Evolutionary conservation across 2,888 invertebrate genomes (phyloP).

Genomic region (Axea sp.): DNA sequence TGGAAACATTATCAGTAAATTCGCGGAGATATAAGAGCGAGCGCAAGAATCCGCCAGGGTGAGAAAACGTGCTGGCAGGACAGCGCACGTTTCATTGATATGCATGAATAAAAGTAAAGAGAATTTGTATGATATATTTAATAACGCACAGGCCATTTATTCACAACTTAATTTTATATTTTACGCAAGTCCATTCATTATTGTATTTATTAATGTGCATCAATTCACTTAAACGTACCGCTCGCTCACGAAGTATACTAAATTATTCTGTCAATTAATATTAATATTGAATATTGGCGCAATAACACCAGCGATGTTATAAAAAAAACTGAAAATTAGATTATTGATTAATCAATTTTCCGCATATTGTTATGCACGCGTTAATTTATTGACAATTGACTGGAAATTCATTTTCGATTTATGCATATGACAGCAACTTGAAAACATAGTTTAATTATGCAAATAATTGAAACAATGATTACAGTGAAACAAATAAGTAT

Average conservation of each 20-base stretch:
- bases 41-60: slow-evolving; percentile 23
- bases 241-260: slow-evolving; percentile 1
- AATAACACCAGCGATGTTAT: not conserved
- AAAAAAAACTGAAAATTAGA: slow-evolving; percentile 5
- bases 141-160: slow-evolving; percentile 28
- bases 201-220: slow-evolving; percentile 10
- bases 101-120: slow-evolving; percentile 38
- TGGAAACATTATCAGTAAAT: slow-evolving; percentile 47
- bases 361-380: slow-evolving; percentile 8
- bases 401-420: not conserved
- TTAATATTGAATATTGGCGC: slow-evolving; percentile 16
- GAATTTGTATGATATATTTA: slow-evolving; percentile 41
- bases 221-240: slow-evolving; percentile 19
- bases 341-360: slow-evolving; percentile 37
- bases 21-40: slow-evolving; percentile 33
- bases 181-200: slow-evolving; percentile 10
- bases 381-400: slow-evolving; percentile 20
- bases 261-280: slow-evolving; percentile 36
- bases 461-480: too few relatives aligned
- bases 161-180: slow-evolving; percentile 11
- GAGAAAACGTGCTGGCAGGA: slow-evolving; percentile 37
- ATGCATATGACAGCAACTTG: too few relatives aligned
- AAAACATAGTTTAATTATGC: too few relatives aligned
- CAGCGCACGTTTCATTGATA: slow-evolving; percentile 33
- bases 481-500: too few relatives aligned